These are phyloP conservation scores for Sebastes matsubarae DNA, from an alignment of 2,797 vertebrate species.

Conservation along the genomic window DNA sequence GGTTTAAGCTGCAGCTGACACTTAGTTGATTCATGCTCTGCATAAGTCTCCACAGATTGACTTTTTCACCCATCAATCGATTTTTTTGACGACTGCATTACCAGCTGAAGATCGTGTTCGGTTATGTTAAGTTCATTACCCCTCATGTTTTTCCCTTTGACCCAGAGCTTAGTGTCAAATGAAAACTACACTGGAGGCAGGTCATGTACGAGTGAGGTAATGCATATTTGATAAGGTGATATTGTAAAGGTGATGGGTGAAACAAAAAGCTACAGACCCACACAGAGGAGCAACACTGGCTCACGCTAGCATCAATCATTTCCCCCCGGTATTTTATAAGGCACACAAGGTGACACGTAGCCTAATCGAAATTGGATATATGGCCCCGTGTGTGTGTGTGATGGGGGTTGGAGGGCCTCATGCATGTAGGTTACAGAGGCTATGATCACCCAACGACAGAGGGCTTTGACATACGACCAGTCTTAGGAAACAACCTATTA, in stretches of 20 bases:
- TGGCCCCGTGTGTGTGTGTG: neutral
- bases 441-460: slow-evolving; percentile 27
- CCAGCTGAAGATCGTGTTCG: neutral
- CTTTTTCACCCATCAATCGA: neutral
- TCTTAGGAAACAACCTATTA: slow-evolving; percentile 20
- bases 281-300: slow-evolving; percentile 14
- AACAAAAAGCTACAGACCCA: slow-evolving; percentile 39
- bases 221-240: slow-evolving; percentile 67
- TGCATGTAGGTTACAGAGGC: slow-evolving; percentile 30
- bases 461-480: slow-evolving; percentile 40
- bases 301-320: slow-evolving; percentile 39
- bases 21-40: slow-evolving; percentile 31
- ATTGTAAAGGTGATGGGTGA: slow-evolving; percentile 45
- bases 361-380: slow-evolving; percentile 57
- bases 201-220: slow-evolving; percentile 30
- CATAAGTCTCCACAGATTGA: neutral
- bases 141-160: slow-evolving; percentile 27
- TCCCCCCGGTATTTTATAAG: slow-evolving; percentile 20
- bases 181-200: slow-evolving; percentile 9
- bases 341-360: slow-evolving; percentile 44
- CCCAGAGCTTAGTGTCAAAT: slow-evolving; percentile 19
- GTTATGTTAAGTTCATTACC: slow-evolving; percentile 21
- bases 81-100: neutral
- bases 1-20: slow-evolving; percentile 35
- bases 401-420: neutral